Evolutionary conservation across 1,140 invertebrate genomes (phyloP), one percentile per base, ranked within the genome.

Genomic region (Antheraea mylitta): DNA sequence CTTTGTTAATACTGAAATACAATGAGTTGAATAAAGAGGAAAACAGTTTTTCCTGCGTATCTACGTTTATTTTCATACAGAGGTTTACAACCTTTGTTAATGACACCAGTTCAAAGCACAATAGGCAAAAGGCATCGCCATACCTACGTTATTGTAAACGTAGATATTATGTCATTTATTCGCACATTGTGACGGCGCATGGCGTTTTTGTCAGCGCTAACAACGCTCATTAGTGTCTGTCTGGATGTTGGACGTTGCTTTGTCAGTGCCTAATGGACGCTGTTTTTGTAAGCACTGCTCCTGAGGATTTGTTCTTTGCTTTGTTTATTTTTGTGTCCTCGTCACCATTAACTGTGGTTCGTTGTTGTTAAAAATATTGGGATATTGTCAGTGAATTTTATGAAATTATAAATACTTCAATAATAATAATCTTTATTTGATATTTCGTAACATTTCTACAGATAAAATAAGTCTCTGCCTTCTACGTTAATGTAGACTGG

Each of bases 221-320:
- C 61, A 63, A 37, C 30, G 19, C 61, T 63, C 61, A 63, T 63
- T 63, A 63, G 61, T 37, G 61, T 63, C 59, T 53, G 59, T 61
- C 59, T 61, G 61, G 37, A 63, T 63, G 61, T 63, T 63, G 37
- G 30, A 13, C 61, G 61, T 61, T 61, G 30, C 59, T 61, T 19
- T 53, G 45, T 53, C 45, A 53, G 45, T 53, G 45, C 45, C 45
- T 63, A 63, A 63, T 63, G 61, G 61, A 63, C 61, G 36, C 61
- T 11, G 61, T 37, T 63, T 63, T 63, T 63, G 45, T 53, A 53
- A 53, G 45, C 45, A 42, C 38, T 16, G 45, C 5, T 53, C 45
- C 13, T 53, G 9, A n/a, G 45, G 45, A 53, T 53, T 13, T 53
- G 45, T 53, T 53, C 11, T 53, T 53, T 53, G 5, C 11, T 53